Percentiles rank a stretch among this genome's conserved stretches.
phyloP scores from a whole-genome alignment of 1,140 invertebrate species.

The Ceratitis capitata region DNA sequence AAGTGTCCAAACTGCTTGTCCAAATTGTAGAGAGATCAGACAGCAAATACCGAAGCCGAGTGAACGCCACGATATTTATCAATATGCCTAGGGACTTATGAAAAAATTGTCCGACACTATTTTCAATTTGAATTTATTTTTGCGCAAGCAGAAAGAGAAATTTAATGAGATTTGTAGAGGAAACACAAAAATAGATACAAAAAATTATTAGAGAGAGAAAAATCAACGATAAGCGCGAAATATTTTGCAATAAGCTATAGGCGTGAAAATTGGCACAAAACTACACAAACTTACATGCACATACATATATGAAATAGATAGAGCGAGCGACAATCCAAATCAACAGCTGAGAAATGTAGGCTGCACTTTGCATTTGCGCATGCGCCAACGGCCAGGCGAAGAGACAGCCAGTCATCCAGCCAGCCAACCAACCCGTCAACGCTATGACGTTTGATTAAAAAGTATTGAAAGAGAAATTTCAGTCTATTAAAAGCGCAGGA shows the following conservation, averaged over 20 bases:
- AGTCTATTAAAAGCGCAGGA: not conserved
- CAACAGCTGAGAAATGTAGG: not conserved
- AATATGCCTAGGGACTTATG: not conserved
- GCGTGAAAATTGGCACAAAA: not conserved
- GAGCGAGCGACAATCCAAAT: not conserved
- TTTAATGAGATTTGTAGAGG: constrained; percentile 21
- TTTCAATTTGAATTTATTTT: not conserved
- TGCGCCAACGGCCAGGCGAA: not conserved
- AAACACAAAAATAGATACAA: not conserved
- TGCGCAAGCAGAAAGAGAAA: not conserved
- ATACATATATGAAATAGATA: not conserved
- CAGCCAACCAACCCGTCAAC: not conserved
- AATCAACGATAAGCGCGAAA: not conserved
- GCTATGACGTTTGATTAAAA: not conserved
- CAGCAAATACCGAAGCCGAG: too few relatives aligned
- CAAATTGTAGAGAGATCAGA: not conserved
- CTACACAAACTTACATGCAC: not conserved
- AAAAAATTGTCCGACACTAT: not conserved
- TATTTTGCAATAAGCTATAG: not conserved
- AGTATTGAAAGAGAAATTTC: constrained; percentile 1
- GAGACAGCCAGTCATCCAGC: too few relatives aligned
- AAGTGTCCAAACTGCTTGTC: not conserved
- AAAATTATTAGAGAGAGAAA: not conserved
- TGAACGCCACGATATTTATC: not conserved
- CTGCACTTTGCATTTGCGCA: not conserved